Evolutionary conservation across 2,113 vertebrate genomes (phyloP), one percentile per base, ranked within the genome.

Genomic region (Solenodon paradoxus): DNA sequence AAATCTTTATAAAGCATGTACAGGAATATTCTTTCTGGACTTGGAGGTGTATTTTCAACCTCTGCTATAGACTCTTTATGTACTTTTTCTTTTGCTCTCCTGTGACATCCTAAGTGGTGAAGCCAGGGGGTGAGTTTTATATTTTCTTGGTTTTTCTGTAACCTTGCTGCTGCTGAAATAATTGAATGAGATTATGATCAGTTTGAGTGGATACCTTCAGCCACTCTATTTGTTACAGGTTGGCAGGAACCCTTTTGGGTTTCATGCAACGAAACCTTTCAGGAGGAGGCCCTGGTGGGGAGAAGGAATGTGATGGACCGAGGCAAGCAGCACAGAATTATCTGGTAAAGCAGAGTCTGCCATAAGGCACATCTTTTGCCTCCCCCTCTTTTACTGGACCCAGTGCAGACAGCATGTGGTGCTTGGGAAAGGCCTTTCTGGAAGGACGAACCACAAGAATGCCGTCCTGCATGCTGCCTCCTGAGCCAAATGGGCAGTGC

Each of bases 391-490:
- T 63, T 64, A 68, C 91, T 78, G 78, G 77, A 78, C 80, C 20
- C 63, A 79, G 42, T 11, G 20, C 66, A 30, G 64, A 32, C 86
- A 78, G 35, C 49, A n/a, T 88, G 88, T 72, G 81, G 68, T 64
- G 47, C 78, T 94, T 64, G 51, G 16, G 88, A 87, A 96, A 94
- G 86, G 78, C 57, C 91, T 89, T 92, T 91, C 82, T 83, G 78
- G 79, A 93, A 80, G 42, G 91, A 55, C 0, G 5, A 89, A 75
- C 89, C 95, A 82, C 89, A 95, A 88, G 64, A 96, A 90, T 81
- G 64, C 61, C 93, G 75, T 61, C 59, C 83, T 94, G 74, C 26
- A 0, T 64, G 92, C 51, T 89, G 78, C 53, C 94, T 90, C 78
- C 57, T n/a, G 68, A 82, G 79, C 95, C 64, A 61, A 53, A 51